phyloP scores from a whole-genome alignment of 2,113 vertebrate species.

The Rhynchomys soricoides region DNA sequence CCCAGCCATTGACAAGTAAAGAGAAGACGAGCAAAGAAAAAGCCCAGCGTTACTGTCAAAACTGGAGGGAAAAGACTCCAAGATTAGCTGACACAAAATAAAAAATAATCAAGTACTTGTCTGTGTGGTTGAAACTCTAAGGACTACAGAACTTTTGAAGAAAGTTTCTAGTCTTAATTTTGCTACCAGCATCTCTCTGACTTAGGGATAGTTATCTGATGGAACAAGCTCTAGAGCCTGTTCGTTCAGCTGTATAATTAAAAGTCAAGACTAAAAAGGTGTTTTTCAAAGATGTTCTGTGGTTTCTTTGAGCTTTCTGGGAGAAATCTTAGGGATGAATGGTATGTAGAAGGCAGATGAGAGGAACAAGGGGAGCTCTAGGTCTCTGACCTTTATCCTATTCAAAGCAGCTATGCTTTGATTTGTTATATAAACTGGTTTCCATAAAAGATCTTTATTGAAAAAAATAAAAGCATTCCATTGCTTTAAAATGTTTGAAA shows the following conservation, averaged over 20 bases:
- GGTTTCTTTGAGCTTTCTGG: slow-evolving; percentile 37
- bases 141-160: slow-evolving; percentile 43
- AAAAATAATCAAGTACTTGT: slow-evolving; percentile 66
- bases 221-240: slow-evolving; percentile 17
- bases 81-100: slow-evolving; percentile 59
- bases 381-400: slow-evolving; percentile 42
- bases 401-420: slow-evolving; percentile 31
- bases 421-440: slow-evolving; percentile 16
- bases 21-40: slow-evolving; percentile 76
- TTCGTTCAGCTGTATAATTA: slow-evolving; percentile 59
- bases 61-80: slow-evolving; percentile 64
- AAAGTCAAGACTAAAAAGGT: slow-evolving; percentile 47
- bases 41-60: slow-evolving; percentile 59
- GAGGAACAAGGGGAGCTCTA: slow-evolving; percentile 38
- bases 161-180: slow-evolving; percentile 60
- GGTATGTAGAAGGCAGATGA: slow-evolving; percentile 51
- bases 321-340: background rate
- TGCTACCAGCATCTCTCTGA: slow-evolving; percentile 54
- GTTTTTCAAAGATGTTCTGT: slow-evolving; percentile 56
- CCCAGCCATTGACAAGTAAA: slow-evolving; percentile 55
- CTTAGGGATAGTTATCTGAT: slow-evolving; percentile 30
- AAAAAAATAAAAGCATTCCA: slow-evolving; percentile 9
- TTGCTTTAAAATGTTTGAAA: slow-evolving; percentile 63
- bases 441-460: slow-evolving; percentile 55
- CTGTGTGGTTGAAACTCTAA: slow-evolving; percentile 57